Base-by-base conservation (phyloP, 2,113 vertebrate species). In the Rhombomys opimus region DNA sequence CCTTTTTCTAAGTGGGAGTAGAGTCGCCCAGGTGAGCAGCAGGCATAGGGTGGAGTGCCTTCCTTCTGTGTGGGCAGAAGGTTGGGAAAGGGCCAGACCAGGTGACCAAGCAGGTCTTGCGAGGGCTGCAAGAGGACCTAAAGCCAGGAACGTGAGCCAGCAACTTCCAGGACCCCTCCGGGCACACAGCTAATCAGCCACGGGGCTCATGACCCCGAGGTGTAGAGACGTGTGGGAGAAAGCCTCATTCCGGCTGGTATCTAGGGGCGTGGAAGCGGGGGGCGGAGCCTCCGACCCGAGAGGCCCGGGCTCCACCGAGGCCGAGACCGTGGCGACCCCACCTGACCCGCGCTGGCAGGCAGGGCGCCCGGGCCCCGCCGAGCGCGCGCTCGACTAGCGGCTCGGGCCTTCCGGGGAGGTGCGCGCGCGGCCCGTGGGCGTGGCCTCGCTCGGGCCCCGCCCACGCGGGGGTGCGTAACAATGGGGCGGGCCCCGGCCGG, bases 401-500 rank as follows among this genome's bases (percentile, higher is more conserved):
- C 59, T 41, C 14, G 30, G 84, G 41, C 63, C 63, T 87, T 87
- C 85, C 85, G 85, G 85, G 85, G 17, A 22, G 84, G 32, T 2
- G 41, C 32, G 65, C 85, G 65, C 46, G 67, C 46, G 52, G 52
- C 7, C 25, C 7, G 52, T 3, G 32, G 70, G 70, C 70, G 70
- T 7, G 70, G 70, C 70, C 67, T 68, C 67, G 11, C 57, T 10
- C 0, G 52, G n/a, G n/a, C 23, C 23, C 81, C 38, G 82, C 82
- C 82, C 82, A 50, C 82, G 8, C 82, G 20, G 38, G 81, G 65
- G 46, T 94, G 96, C 97, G 97, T 93, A 96, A 98, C 96, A 97
- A 96, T 85, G 86, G 65, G 97, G 91, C 77, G 23, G 90, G 50
- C 41, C 13, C 50, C 54, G 72, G 93, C 87, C 89, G 95, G 73